These are phyloP conservation scores for Drosophila pachea DNA, from an alignment of 1,140 invertebrate species.

Conservation along the genomic window DNA sequence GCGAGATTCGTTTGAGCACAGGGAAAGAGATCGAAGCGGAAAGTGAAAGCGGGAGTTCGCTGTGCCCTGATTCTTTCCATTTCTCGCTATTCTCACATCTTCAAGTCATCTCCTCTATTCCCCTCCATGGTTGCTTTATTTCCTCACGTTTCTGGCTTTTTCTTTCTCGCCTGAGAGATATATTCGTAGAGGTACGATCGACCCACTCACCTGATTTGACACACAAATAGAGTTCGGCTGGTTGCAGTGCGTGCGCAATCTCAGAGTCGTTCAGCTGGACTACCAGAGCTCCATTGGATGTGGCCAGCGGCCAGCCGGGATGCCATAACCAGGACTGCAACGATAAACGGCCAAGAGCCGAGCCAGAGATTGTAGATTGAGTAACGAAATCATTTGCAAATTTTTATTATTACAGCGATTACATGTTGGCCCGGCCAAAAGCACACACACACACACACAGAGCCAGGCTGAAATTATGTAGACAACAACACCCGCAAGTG, in stretches of 20 bases:
- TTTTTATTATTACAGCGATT: conserved; percentile 75
- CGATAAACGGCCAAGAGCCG: conserved; percentile 14
- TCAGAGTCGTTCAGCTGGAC: conserved; percentile 76
- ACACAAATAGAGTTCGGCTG: conserved; percentile 75
- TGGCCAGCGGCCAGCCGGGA: conserved; percentile 78
- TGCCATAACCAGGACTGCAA: conserved; percentile 74
- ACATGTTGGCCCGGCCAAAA: conserved; percentile 51
- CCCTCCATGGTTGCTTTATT: too few relatives aligned
- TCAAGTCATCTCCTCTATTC: too few relatives aligned
- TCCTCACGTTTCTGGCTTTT: too few relatives aligned
- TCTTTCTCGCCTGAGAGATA: too few relatives aligned
- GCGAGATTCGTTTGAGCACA: too few relatives aligned
- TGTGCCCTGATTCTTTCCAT: too few relatives aligned
- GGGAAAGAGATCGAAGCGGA: too few relatives aligned
- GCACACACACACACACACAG: not conserved
- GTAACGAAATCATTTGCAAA: conserved; percentile 75
- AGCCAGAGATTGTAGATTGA: conserved; percentile 61
- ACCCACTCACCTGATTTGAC: conserved; percentile 77
- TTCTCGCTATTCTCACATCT: too few relatives aligned
- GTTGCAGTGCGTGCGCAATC: conserved; percentile 66
- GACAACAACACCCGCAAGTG: conserved; percentile 75
- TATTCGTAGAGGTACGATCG: not conserved
- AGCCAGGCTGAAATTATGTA: conserved; percentile 57
- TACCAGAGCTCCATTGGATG: conserved; percentile 71
- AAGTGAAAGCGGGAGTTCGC: not conserved